These are phyloP conservation scores for Chorisops tibialis DNA, from an alignment of 2,888 invertebrate species.

Conservation along the genomic window DNA sequence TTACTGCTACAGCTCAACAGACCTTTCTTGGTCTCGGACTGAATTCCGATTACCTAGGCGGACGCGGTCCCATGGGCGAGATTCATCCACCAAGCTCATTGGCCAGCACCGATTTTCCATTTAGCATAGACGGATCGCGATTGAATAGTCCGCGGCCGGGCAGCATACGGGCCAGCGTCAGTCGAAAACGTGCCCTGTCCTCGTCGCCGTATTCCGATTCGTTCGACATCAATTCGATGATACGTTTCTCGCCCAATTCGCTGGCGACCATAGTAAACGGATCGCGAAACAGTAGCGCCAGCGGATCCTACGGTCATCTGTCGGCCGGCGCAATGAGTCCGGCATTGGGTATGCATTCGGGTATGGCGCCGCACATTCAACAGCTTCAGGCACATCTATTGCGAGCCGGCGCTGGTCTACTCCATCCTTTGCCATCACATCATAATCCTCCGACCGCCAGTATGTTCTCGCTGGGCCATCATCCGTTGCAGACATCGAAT, in stretches of 20 bases:
- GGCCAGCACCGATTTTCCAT: constrained; percentile 84
- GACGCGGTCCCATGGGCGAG: constrained; percentile 47
- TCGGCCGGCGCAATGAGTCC: constrained; percentile 92
- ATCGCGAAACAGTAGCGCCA: constrained; percentile 82
- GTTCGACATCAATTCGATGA: constrained; percentile 93
- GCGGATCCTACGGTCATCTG: constrained; percentile 95
- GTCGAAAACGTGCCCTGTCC: constrained; percentile 88
- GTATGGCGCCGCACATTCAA: constrained; percentile 64
- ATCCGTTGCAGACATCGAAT: constrained; percentile 37
- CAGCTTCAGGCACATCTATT: constrained; percentile 77
- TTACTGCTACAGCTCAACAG: neutral
- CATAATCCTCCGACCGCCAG: constrained; percentile 41
- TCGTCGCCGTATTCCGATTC: constrained; percentile 94
- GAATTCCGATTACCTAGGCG: constrained; percentile 61
- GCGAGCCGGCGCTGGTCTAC: constrained; percentile 54
- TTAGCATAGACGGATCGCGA: constrained; percentile 81
- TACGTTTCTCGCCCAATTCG: constrained; percentile 91
- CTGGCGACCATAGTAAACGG: constrained; percentile 77
- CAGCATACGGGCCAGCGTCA: constrained; percentile 59
- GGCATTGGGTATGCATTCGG: constrained; percentile 59
- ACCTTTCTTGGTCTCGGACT: constrained; percentile 57
- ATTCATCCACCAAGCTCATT: constrained; percentile 63
- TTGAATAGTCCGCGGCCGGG: constrained; percentile 65
- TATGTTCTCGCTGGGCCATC: constrained; percentile 47
- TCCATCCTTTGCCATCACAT: constrained; percentile 48